Evolutionary conservation across 2,888 invertebrate genomes (phyloP), one percentile per base, ranked within the genome.

Genomic region (Drosophila histrio): DNA sequence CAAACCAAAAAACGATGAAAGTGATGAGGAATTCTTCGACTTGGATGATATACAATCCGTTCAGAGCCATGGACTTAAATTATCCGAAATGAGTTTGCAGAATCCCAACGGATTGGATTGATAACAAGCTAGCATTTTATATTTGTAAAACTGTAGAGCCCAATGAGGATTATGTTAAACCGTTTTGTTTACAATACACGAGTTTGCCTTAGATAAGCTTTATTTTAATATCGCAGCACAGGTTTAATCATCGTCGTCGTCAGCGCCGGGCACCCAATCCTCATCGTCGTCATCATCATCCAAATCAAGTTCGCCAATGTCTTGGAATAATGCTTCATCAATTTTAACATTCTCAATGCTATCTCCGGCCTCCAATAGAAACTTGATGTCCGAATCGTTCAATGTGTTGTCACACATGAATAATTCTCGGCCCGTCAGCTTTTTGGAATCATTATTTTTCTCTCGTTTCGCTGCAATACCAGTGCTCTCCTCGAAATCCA

Each of bases 321-420:
- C 96, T 94, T 97, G 97, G 91, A 98, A 98, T 15, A 98, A 92
- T 17, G 97, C 96, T 91, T 98, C 98, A 92, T 98, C 98, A 39
- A 98, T 97, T 92, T 97, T 97, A 32, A 98, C 96, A 76, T 76
- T 92, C 57, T 92, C 92, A 71, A 92, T 90, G 6, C 86, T 88
- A 22, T 92, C 92, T 0, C 92, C 92, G 94, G 96, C 97, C 92
- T 97, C 98, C 92, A 97, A 96, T 77, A 98, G 93, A 93, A 98
- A 99, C 92, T 97, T 96, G 63, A 99, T 95, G 93, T 99, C 99
- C 3, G 99, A 99, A 88, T 98, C 97, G 92, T 97, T 97, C 76
- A 99, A 94, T 1, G 98, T 96, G 70, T 96, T 96, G 91, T 99
- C 99, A 58, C 94, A 94, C 92, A 99, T 94, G 93, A 99, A 99